phyloP scores from a whole-genome alignment of 2,888 invertebrate species.

The Chesias legatella region DNA sequence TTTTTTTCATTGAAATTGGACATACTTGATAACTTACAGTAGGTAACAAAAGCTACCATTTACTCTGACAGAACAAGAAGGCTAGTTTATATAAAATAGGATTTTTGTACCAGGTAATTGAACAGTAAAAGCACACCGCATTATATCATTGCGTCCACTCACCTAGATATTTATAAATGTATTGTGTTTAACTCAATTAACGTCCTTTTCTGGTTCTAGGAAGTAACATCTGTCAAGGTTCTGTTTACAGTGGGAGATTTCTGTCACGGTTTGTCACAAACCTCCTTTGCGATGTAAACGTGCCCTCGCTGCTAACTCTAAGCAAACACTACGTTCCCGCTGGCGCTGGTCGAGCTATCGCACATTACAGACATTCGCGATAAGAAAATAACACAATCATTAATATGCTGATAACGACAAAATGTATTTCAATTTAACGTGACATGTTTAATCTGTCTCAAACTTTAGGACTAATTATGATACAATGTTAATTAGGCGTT shows the following conservation, averaged over 20 bases:
- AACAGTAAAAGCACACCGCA: too few relatives aligned
- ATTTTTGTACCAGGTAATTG: too few relatives aligned
- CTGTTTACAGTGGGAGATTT: constrained; percentile 1
- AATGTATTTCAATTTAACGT: constrained; percentile 13
- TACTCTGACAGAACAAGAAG: too few relatives aligned
- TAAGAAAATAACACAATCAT: constrained; percentile 6
- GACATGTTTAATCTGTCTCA: not conserved
- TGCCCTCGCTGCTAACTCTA: constrained; percentile 6
- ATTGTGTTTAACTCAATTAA: too few relatives aligned
- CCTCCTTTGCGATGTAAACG: constrained; percentile 5
- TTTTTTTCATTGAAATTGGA: too few relatives aligned
- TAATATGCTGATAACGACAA: constrained; percentile 12
- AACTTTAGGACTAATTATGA: too few relatives aligned
- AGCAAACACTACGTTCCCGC: constrained; percentile 12
- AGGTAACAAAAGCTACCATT: too few relatives aligned
- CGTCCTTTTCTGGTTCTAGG: not conserved
- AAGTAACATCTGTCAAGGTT: constrained; percentile 6
- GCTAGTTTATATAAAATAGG: too few relatives aligned
- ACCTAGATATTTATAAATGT: too few relatives aligned
- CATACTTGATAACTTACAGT: too few relatives aligned
- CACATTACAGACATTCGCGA: constrained; percentile 9
- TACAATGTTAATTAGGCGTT: too few relatives aligned
- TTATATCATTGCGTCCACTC: too few relatives aligned
- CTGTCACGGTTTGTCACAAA: constrained; percentile 16
- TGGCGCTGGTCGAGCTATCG: constrained; percentile 12